phyloP scores from a whole-genome alignment of 2,797 vertebrate species.

The Mus spretus region DNA sequence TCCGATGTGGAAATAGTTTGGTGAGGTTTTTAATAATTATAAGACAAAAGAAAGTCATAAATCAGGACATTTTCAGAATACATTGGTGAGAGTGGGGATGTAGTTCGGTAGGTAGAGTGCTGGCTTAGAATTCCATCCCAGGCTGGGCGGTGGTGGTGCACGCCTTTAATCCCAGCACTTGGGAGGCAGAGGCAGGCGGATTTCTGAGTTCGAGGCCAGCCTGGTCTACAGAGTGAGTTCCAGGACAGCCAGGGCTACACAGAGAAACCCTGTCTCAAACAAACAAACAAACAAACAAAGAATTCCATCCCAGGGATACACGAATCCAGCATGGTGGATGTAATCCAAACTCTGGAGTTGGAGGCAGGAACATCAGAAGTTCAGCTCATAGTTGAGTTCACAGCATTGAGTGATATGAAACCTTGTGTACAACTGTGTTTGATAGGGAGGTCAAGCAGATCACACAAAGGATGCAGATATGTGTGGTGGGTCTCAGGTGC shows the following conservation, averaged over 20 bases:
- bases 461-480: too few species aligned
- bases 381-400: neutral
- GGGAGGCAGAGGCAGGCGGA: too few species aligned
- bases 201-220: too few species aligned
- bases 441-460: neutral
- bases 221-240: too few species aligned
- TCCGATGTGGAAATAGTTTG: neutral
- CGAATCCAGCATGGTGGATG: neutral
- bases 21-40: neutral
- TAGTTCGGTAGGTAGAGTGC: neutral
- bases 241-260: too few species aligned
- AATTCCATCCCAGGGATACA: neutral
- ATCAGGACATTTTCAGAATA: neutral
- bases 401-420: neutral
- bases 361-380: neutral
- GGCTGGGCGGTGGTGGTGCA: too few species aligned
- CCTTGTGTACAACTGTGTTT: neutral
- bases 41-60: neutral
- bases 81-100: neutral
- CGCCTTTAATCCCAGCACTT: too few species aligned
- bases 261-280: too few species aligned
- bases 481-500: neutral
- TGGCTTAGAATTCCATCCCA: neutral
- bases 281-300: too few species aligned
- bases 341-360: neutral